Percentiles rank a stretch among this genome's conserved stretches.
Evolutionary conservation across 92 coral and sea anemone genomes (phyloP).

Genomic region (Umimayanthus chanpuru): DNA sequence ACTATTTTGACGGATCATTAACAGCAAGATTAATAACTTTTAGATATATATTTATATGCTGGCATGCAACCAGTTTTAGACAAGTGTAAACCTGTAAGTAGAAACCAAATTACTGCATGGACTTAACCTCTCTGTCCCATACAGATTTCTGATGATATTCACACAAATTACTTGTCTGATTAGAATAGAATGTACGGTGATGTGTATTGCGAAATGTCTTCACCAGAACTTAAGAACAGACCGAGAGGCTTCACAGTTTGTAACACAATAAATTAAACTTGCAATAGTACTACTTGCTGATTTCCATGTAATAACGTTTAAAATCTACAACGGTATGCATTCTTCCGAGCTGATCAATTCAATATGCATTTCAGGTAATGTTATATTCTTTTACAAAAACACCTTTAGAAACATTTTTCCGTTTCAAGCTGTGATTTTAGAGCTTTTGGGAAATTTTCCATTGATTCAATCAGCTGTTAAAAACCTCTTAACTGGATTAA

Average conservation of each 20-base stretch:
- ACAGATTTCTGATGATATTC: too few species aligned
- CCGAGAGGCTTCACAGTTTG: background rate
- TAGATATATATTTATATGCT: too few species aligned
- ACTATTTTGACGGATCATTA: too few species aligned
- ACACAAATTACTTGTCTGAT: too few species aligned
- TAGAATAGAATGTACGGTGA: background rate
- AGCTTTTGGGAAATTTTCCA: background rate
- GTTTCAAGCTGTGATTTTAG: conserved; percentile 8
- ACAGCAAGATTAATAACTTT: too few species aligned
- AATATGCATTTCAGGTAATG: conserved; percentile 3
- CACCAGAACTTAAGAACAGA: background rate
- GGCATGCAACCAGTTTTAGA: too few species aligned
- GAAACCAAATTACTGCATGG: too few species aligned
- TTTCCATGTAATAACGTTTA: background rate
- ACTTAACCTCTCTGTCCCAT: too few species aligned
- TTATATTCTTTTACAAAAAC: too few species aligned
- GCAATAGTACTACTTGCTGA: background rate
- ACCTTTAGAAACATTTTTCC: background rate
- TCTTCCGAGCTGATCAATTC: background rate
- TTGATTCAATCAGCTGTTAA: background rate
- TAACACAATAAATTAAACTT: too few species aligned
- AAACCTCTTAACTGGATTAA: background rate
- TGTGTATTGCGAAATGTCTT: background rate
- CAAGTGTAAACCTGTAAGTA: too few species aligned
- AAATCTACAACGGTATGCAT: background rate